Conservation (phyloP, 2,113 vertebrate genomes). For the Hoplias malabaricus region DNA sequence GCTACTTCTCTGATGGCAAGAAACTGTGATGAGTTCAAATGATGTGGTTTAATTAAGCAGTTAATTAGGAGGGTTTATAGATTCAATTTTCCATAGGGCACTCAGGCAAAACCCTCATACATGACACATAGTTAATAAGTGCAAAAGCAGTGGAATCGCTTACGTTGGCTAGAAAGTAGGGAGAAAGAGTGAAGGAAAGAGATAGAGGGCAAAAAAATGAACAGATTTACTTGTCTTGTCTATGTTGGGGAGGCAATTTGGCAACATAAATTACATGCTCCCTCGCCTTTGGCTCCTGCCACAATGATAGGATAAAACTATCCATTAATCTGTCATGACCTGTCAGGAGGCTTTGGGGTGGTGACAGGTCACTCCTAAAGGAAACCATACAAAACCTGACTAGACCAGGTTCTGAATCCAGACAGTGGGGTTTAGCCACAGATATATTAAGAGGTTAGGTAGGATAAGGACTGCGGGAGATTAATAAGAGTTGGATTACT, state of each 20-base stretch:
- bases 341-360: constrained; percentile 59
- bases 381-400: constrained; percentile 2
- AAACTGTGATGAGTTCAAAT: background rate
- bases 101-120: constrained; percentile 25
- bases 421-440: constrained; percentile 3
- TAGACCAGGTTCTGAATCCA: background rate
- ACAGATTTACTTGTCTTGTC: constrained; percentile 30
- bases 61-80: constrained; percentile 33
- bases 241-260: constrained; percentile 51
- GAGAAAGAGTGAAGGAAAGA: background rate
- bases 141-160: constrained; percentile 32
- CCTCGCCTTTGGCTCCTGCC: constrained; percentile 54
- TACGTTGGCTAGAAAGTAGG: constrained; percentile 6
- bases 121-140: constrained; percentile 42
- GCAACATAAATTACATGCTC: constrained; percentile 62
- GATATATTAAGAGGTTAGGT: background rate
- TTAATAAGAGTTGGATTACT: background rate
- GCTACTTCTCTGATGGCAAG: background rate
- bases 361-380: constrained; percentile 53
- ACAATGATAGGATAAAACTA: constrained; percentile 58
- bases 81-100: constrained; percentile 27
- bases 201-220: background rate
- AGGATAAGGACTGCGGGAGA: background rate
- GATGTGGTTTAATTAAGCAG: constrained; percentile 34
- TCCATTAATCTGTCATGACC: constrained; percentile 68